Base-by-base conservation (phyloP, 2,797 vertebrate genomes). In the Serranus cabrilla region DNA sequence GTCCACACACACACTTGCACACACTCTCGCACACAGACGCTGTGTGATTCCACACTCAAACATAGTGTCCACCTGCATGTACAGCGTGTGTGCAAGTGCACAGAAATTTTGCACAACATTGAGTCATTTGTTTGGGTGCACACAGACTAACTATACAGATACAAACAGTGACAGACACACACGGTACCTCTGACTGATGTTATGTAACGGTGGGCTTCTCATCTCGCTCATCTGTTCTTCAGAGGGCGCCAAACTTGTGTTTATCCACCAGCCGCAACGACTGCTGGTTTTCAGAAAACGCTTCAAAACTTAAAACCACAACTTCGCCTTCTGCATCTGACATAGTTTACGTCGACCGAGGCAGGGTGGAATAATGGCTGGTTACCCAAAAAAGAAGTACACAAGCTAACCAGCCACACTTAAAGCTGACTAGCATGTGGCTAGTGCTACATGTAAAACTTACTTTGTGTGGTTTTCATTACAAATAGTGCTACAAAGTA, bases 141-240 rank as follows among this genome's bases (percentile, higher is more conserved):
- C 70, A 71, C 27, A 49, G 27, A 60, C 49, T 47, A 17, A 27
- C 27, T 27, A 27, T 4, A 42, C 59, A 62, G 39, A 72, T 23
- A 54, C 58, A 79, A 17, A 73, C 11, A 52, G 27, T 70, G 43
- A 78, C 51, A 56, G 37, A 57, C 50, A 39, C 8, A 16, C 34
- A 47, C 49, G 45, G 49, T 34, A 68, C 52, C 47, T 83, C 39
- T 55, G 64, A 78, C 74, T 74, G 58, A 12, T 55, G 75, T 93
- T 87, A 80, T 67, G 66, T 81, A 92, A 92, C 23, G 17, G 50
- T 27, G 71, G 52, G 49, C 60, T 81, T 78, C 61, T 83, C 65
- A 39, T 80, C 76, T 52, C 12, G 0, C 34, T 74, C 78, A 49
- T 84, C 55, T 69, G 55, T 73, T 83, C 57, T 58, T 75, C 57